Evolutionary conservation across 2,797 vertebrate genomes (phyloP), one percentile per base, ranked within the genome.

Genomic region (Rallus crepitans): DNA sequence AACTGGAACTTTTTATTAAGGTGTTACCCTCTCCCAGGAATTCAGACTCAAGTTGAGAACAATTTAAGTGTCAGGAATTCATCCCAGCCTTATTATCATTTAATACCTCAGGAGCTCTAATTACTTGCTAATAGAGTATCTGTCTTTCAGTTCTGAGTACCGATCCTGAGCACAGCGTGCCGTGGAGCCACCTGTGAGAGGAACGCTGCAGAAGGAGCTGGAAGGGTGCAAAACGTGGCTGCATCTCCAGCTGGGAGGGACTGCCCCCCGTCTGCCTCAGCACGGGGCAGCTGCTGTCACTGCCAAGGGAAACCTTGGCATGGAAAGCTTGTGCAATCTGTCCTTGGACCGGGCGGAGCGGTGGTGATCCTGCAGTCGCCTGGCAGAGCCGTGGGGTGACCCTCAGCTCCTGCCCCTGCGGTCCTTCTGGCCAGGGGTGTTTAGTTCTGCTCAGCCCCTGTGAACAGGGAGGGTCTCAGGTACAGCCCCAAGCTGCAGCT

Each of bases 1-100:
- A 84, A 76, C 80, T 89, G 75, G 68, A 64, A 65, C 69, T 92
- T 94, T 81, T 89, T 80, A 68, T 91, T 72, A 47, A 65, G 50
- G n/a, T n/a, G 23, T 55, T 94, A 8, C 47, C 47, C 73, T 87
- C 90, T 80, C 80, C 48, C 63, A 39, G 89, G 81, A 89, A 81
- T 93, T 92, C 80, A 75, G 47, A 71, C 61, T 27, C 33, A 11
- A 57, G 40, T 0, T 30, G 55, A 63, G 63, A 94, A 55, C 73
- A 65, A 53, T 90, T 94, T 81, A 7, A 56, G 23, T 60, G 65
- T 94, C 77, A 94, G 50, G 63, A 21, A 91, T 87, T 65, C 80
- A 85, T 88, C 45, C 52, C 25, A 48, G 50, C 39, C 28, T 71
- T 20, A 59, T 84, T 92, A n/a, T 24, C 39, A 5, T 35, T 6